phyloP scores from a whole-genome alignment of 2,888 invertebrate species.

The Polymixis flavicincta region DNA sequence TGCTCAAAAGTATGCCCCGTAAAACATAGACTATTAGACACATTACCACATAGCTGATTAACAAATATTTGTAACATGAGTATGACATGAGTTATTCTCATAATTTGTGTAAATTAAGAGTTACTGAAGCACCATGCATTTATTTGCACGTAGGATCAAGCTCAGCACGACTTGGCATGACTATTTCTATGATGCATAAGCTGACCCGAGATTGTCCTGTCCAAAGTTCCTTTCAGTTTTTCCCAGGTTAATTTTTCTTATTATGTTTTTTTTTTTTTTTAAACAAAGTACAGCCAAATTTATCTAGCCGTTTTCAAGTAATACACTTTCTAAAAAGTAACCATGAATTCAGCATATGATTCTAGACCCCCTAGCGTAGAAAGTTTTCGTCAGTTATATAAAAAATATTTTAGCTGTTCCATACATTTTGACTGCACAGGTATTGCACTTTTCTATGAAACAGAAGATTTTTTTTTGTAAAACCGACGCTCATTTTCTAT shows the following conservation, averaged over 20 bases:
- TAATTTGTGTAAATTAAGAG: not conserved
- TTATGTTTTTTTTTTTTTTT: not conserved
- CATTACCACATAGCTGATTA: not conserved
- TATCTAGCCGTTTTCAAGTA: not conserved
- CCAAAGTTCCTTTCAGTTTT: not conserved
- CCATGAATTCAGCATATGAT: too few relatives aligned
- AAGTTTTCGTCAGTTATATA: too few relatives aligned
- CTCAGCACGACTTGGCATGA: not conserved
- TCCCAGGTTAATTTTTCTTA: too few relatives aligned
- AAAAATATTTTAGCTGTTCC: too few relatives aligned
- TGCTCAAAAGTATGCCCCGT: not conserved
- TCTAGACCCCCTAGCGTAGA: too few relatives aligned
- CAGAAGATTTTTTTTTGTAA: too few relatives aligned
- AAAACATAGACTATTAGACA: not conserved
- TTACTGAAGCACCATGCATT: not conserved
- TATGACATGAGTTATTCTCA: not conserved
- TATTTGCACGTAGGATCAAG: not conserved
- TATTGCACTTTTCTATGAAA: too few relatives aligned
- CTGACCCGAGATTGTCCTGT: not conserved
- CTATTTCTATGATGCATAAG: not conserved
- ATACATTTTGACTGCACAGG: too few relatives aligned
- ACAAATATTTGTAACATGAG: constrained; percentile 3
- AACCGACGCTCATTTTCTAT: too few relatives aligned
- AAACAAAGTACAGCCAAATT: not conserved
- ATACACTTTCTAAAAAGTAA: too few relatives aligned